Base-by-base conservation (phyloP, 2,888 invertebrate species). In the Leptarthrus brevirostris region DNA sequence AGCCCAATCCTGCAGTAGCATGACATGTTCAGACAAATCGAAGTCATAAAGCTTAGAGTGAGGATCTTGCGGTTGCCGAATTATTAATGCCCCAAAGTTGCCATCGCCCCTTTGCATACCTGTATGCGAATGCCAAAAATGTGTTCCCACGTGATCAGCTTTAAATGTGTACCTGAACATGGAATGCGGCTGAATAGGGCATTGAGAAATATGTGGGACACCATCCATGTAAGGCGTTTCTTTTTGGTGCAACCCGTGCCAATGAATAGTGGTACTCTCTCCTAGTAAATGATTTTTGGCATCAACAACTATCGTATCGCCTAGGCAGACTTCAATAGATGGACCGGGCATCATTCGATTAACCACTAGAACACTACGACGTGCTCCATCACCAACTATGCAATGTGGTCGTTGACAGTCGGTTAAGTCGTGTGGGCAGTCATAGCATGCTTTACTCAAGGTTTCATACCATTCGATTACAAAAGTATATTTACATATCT, bases 321-420 rank as follows among this genome's bases (percentile, higher is more conserved):
- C 92, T 79, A 92, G 87, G 82, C 96, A 96, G 0, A 96, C 95
- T 88, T 95, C 92, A 70, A 96, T 90, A 0, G 90, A 84, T 0
- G 96, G 96, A 49, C 96, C 96, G 0, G 96, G 96, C 88, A 96
- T 89, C 86, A 91, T 91, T 77, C 96, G 89, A 85, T 96, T 96
- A 3, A 95, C 88, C 0, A 93, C 92, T 12, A 92, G 89, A 34
- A 96, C 85, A 0, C 93, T 88, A 76, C 95, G 87, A 74, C 89
- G 88, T 49, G 91, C 87, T 0, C 97, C 97, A 83, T 96, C 95
- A 0, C 90, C 94, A 0, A 93, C 88, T 75, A 96, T 89, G 82
- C 97, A 97, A 81, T 96, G 93, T 0, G 89, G 88, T 66, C 92
- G 86, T 54, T 84, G 86, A 81, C 97, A 97, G 81, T 96, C 94